A percentile compares a stretch with the other conserved stretches of the same genome.
These are phyloP conservation scores for Cotesia glomerata DNA, from an alignment of 1,140 invertebrate species.

Conservation along the genomic window DNA sequence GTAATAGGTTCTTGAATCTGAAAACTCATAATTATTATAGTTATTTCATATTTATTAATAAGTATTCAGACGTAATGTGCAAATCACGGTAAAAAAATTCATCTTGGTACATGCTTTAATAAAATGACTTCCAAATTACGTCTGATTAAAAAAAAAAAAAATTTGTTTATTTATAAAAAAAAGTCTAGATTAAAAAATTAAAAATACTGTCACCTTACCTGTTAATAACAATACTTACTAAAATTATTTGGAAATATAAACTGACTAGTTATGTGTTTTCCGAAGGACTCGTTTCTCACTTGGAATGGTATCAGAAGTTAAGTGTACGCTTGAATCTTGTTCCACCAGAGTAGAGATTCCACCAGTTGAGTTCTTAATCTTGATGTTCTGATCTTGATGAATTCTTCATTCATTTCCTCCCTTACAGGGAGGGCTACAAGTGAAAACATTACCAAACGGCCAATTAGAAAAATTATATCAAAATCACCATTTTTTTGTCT, in stretches of 20 bases:
- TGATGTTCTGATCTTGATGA: too few relatives aligned
- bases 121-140: conserved; percentile 2
- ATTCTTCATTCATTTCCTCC: conserved; percentile 50
- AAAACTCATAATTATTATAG: conserved; percentile 43
- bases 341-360: neutral
- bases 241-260: conserved; percentile 25
- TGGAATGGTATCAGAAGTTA: neutral
- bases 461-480: conserved; percentile 56
- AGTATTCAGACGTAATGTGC: neutral
- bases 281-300: neutral
- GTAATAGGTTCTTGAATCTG: conserved; percentile 35
- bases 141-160: neutral
- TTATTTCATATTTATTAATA: conserved; percentile 28
- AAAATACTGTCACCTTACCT: conserved; percentile 30
- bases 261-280: neutral
- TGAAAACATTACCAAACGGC: conserved; percentile 63
- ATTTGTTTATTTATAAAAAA: conserved; percentile 3
- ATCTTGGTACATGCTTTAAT: neutral
- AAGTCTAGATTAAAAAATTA: neutral
- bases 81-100: neutral
- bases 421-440: conserved; percentile 63
- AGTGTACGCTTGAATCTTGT: neutral
- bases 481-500: conserved; percentile 32
- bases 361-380: conserved; percentile 18
- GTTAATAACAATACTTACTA: conserved; percentile 31